Base-by-base conservation (phyloP, 1,140 invertebrate species). In the Drosophila obscura region DNA sequence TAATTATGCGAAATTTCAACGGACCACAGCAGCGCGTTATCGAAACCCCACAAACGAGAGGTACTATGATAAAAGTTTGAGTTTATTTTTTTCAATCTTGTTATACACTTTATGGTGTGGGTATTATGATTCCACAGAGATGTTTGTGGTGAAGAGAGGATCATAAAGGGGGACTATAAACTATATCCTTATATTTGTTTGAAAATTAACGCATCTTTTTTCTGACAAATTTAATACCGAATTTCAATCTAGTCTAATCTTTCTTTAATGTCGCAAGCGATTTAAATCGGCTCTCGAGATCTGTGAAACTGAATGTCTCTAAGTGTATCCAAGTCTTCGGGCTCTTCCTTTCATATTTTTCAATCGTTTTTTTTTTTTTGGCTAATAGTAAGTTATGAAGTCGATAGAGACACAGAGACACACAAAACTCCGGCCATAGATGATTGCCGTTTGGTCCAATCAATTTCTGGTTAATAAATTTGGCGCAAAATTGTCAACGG, bases 391-490 rank as follows among this genome's bases (percentile, higher is more conserved):
- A 87, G 80, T 87, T 87, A 87, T 87, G 82, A 82, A 79, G 83
- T 80, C 56, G 61, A 49, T 52, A 41, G 50, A n/a, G 57, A 66
- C 19, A 19, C 19, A 19, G 56, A 65, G 73, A 53, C 56, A 63
- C 39, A 51, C 55, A 45, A 19, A 65, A 48, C 11, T 44, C 39
- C 7, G 51, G 68, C 77, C 85, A 85, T 71, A 80, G 80, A 75
- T 90, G 87, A 80, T 87, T 82, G 78, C 69, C 79, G 78, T 81
- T 85, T 79, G 72, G 77, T 72, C 84, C 84, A 88, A 88, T 88
- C 84, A 84, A 84, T 84, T 88, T 88, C 80, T 84, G 84, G 84
- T 89, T 89, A 88, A 83, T 88, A 88, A 88, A 88, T 83, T 88
- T 59, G 73, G 67, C 69, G 67, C 77, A 84, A 89, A 88, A 77